Evolutionary conservation across 2,888 invertebrate species (phyloP).

Genomic region (Cosmia trapezina): DNA sequence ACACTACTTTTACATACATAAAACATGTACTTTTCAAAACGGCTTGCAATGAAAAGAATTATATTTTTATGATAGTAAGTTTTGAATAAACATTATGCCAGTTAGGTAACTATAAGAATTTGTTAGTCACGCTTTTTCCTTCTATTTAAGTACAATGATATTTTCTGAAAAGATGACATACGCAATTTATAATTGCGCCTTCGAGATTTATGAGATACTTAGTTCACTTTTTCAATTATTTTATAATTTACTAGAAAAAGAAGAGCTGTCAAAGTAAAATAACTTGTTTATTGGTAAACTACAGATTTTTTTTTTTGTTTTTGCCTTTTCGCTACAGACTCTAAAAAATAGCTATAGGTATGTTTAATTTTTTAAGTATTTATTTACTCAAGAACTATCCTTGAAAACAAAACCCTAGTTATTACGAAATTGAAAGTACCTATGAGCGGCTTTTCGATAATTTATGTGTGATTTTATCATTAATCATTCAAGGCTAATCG

Average conservation of each 20-base stretch:
- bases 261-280: neutral
- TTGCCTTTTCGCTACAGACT: neutral
- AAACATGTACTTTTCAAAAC: neutral
- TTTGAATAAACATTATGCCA: conserved; percentile 21
- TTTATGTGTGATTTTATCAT: conserved; percentile 27
- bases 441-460: conserved; percentile 18
- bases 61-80: conserved; percentile 2
- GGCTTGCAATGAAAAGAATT: neutral
- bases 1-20: neutral
- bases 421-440: conserved; percentile 37
- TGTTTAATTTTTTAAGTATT: neutral
- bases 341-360: neutral
- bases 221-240: neutral
- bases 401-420: conserved; percentile 5
- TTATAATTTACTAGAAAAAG: neutral
- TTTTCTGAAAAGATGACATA: conserved; percentile 8
- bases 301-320: neutral
- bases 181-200: neutral
- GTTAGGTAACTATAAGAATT: conserved; percentile 41
- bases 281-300: neutral
- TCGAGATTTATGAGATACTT: neutral
- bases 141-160: neutral
- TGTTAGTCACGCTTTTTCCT: conserved; percentile 56
- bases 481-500: conserved; percentile 33
- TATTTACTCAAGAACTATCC: conserved; percentile 10